These are phyloP conservation scores for Bubo blakistoni DNA, from an alignment of 2,113 vertebrate genomes.

Conservation along the genomic window DNA sequence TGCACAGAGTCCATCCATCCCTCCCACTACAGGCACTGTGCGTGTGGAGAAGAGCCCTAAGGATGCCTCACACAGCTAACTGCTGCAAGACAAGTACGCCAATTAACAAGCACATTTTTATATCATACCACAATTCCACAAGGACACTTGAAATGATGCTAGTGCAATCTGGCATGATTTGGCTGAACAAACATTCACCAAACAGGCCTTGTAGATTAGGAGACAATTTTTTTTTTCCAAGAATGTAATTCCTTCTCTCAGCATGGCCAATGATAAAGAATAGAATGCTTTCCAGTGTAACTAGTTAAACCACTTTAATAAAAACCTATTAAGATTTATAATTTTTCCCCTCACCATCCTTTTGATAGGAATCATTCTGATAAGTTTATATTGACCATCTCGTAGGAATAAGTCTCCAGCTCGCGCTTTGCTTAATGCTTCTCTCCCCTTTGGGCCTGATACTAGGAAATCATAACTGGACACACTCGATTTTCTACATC, in stretches of 20 bases:
- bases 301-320: background rate
- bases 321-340: background rate
- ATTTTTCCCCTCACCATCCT: background rate
- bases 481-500: background rate
- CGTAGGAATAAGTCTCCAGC: background rate
- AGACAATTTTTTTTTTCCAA: background rate
- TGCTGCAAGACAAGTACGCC: background rate
- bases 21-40: rapidly evolving
- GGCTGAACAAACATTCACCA: background rate
- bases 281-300: background rate
- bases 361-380: background rate
- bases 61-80: background rate
- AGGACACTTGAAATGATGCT: background rate
- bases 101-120: background rate
- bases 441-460: background rate
- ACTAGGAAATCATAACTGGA: background rate
- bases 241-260: background rate
- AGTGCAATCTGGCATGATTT: background rate
- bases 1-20: background rate
- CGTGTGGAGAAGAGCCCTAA: background rate
- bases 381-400: background rate
- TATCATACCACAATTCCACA: background rate
- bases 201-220: background rate
- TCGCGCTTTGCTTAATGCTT: background rate
- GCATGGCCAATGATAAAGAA: background rate